Conservation (phyloP, 64 coral and sea anemone genomes). For the Actinia equina region DNA sequence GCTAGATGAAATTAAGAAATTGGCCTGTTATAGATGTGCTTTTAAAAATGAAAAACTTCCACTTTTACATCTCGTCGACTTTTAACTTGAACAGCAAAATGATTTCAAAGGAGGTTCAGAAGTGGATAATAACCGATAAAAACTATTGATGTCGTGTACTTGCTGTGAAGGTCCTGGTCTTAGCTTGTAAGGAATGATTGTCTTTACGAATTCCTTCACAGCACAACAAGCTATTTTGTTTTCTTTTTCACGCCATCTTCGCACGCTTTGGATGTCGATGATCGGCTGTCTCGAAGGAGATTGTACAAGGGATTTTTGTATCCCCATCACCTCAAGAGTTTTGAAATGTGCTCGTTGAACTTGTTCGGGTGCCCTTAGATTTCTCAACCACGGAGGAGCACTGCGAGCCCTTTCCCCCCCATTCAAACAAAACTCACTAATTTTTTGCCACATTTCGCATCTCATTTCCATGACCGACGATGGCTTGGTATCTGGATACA, state of each 20-base stretch:
- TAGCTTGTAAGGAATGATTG: conserved; percentile 59
- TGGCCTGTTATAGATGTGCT: too few species aligned
- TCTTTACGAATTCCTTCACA: conserved; percentile 53
- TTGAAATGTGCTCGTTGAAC: conserved; percentile 55
- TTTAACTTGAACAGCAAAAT: neutral
- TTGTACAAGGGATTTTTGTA: conserved; percentile 43
- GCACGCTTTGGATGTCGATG: conserved; percentile 60
- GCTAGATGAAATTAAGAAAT: too few species aligned
- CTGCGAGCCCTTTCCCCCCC: conserved; percentile 55
- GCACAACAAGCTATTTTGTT: conserved; percentile 41
- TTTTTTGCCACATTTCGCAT: conserved; percentile 71
- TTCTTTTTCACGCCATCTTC: conserved; percentile 51
- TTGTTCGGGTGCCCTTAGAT: conserved; percentile 30
- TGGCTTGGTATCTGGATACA: conserved; percentile 32
- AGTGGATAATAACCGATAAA: conserved; percentile 3
- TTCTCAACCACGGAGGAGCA: conserved; percentile 51
- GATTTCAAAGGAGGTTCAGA: neutral
- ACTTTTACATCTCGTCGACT: too few species aligned
- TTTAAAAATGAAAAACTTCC: too few species aligned
- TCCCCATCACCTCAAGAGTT: conserved; percentile 57
- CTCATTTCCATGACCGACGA: conserved; percentile 54
- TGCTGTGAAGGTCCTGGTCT: conserved; percentile 60
- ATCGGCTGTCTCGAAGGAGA: conserved; percentile 56
- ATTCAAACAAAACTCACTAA: conserved; percentile 41
- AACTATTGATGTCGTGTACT: conserved; percentile 50